Base-by-base conservation (phyloP, 2,888 invertebrate genomes). In the Drosophila demipolita region DNA sequence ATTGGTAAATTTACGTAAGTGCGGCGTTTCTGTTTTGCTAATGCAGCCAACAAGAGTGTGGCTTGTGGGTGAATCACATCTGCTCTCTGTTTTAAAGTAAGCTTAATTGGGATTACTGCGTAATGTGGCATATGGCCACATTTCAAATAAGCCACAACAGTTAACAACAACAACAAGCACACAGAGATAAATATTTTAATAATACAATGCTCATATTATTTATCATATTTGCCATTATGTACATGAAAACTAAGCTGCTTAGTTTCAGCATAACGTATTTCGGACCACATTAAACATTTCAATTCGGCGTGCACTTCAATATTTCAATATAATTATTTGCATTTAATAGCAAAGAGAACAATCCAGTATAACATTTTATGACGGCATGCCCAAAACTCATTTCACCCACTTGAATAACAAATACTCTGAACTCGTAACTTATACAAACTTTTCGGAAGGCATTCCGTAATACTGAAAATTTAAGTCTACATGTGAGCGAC, bases 101-200 rank as follows among this genome's bases (percentile, higher is more conserved):
- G 79, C 79, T 87, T 87, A 89, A 73, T 78, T 65, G 60, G 88
- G 86, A 87, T 87, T 87, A 89, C 64, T 62, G 58, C 48, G 45
- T 73, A 53, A 64, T 74, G 71, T 63, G 63, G 73, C 86, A 87
- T 81, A 79, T 87, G 86, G 72, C 61, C 49, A 20, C 66, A 71
- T 58, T 66, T 58, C 32, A 64, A 66, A 78, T 71, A 49, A 26
- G 36, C 76, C 72, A 70, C 71, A 75, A 49, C 53, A 48, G 33
- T 17, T 54, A 57, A 35, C 33, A 36, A 54, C 55, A 55, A 50
- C 42, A 57, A 36, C 32, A 9, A 32, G 1, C 29, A 29, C 29
- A 55, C 17, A 29, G 38, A 26, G 12, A 38, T 12, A 57, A 8
- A 9, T 42, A 50, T 45, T 59, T 40, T 50, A 38, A 50, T 42